These are phyloP conservation scores for Hedya salicella DNA, from an alignment of 2,888 invertebrate genomes.

Conservation along the genomic window DNA sequence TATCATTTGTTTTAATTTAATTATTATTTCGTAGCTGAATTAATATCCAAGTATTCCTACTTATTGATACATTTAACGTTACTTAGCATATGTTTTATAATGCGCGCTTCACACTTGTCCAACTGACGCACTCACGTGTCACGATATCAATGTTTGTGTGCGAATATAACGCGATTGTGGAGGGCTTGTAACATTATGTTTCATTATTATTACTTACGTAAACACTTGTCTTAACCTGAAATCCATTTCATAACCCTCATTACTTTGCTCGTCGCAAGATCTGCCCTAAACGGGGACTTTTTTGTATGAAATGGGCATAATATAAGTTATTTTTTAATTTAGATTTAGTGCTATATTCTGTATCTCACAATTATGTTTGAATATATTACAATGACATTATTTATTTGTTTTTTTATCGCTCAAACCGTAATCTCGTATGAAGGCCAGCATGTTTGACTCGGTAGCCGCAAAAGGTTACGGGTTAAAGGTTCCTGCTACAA, in stretches of 20 bases:
- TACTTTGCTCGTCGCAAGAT: slow-evolving; percentile 54
- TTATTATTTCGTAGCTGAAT: slow-evolving; percentile 73
- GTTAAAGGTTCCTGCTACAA: slow-evolving; percentile 34
- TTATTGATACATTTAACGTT: slow-evolving; percentile 56
- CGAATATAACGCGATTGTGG: slow-evolving; percentile 9
- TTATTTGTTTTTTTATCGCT: slow-evolving; percentile 44
- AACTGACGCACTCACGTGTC: not conserved
- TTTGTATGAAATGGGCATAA: slow-evolving; percentile 79
- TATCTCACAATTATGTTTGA: slow-evolving; percentile 44
- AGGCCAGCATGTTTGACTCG: slow-evolving; percentile 24
- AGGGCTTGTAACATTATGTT: slow-evolving; percentile 22
- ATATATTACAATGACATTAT: slow-evolving; percentile 38
- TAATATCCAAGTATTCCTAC: slow-evolving; percentile 71
- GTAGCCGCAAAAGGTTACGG: slow-evolving; percentile 14
- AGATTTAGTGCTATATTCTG: slow-evolving; percentile 48
- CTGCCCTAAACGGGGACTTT: slow-evolving; percentile 75
- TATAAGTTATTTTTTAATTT: slow-evolving; percentile 50
- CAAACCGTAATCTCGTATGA: slow-evolving; percentile 1
- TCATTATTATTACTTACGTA: slow-evolving; percentile 34
- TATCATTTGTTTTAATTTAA: slow-evolving; percentile 85
- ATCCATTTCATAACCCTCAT: slow-evolving; percentile 62
- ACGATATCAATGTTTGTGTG: not conserved
- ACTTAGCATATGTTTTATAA: slow-evolving; percentile 40
- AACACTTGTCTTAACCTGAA: slow-evolving; percentile 45
- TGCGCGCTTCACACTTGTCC: slow-evolving; percentile 6